Conservation (phyloP, 2,888 invertebrate species). For the Sesia bembeciformis region DNA sequence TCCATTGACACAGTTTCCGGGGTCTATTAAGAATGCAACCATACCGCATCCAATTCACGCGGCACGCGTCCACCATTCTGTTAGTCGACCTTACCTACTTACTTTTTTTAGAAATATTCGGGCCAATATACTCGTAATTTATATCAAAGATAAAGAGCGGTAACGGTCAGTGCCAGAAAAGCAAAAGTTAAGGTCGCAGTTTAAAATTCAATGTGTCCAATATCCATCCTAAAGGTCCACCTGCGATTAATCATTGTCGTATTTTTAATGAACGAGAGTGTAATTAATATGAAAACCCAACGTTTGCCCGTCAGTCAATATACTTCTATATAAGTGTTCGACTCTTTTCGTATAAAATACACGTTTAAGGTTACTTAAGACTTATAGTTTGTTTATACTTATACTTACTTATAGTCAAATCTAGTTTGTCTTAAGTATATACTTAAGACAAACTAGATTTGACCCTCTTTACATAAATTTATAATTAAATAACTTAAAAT, state of each 20-base stretch:
- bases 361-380: no score
- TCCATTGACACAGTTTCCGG: neutral
- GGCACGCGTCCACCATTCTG: conserved; percentile 3
- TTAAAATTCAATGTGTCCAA: conserved; percentile 30
- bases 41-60: neutral
- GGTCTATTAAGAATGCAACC: neutral
- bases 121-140: conserved; percentile 13
- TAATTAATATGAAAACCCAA: no score
- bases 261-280: no score
- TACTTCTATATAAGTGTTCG: no score
- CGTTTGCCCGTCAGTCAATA: no score
- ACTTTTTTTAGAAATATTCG: conserved; percentile 2
- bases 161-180: conserved; percentile 24
- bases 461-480: no score
- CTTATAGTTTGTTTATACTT: no score
- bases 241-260: conserved; percentile 21
- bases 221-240: conserved; percentile 19
- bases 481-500: no score
- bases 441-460: no score
- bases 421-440: no score
- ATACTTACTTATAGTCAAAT: no score
- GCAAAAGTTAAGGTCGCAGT: conserved; percentile 28
- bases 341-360: no score
- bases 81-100: conserved; percentile 9
- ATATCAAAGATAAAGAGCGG: conserved; percentile 16